phyloP scores from a whole-genome alignment of 2,113 vertebrate genomes.

The Aegithalos caudatus region DNA sequence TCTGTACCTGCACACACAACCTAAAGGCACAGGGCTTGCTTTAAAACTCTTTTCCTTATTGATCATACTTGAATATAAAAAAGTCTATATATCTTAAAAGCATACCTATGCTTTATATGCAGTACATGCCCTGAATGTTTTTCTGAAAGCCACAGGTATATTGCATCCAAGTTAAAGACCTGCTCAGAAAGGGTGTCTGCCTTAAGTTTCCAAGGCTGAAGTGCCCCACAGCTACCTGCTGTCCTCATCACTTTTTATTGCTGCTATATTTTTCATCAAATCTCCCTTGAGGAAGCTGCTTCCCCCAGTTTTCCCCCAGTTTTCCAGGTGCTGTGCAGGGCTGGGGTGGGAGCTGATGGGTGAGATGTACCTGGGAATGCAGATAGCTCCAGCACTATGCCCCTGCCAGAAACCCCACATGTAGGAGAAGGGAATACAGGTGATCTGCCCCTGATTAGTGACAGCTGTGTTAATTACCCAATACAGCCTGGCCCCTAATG shows the following conservation, averaged over 20 bases:
- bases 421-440: background rate
- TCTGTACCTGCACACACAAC: background rate
- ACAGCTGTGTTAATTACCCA: background rate
- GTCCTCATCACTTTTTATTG: background rate
- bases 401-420: background rate
- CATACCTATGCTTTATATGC: background rate
- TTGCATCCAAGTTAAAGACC: background rate
- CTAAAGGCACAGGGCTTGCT: background rate
- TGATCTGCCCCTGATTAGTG: background rate
- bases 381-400: fast-evolving
- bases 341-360: background rate
- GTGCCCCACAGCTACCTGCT: background rate
- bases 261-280: background rate
- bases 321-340: background rate
- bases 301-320: background rate
- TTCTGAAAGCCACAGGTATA: background rate
- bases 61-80: background rate
- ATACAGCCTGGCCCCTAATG: background rate
- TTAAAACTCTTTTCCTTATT: background rate
- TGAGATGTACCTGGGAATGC: background rate
- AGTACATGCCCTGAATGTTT: background rate
- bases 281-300: background rate
- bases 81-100: background rate
- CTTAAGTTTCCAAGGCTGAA: background rate
- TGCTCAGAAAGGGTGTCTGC: background rate